Evolutionary conservation across 2,797 vertebrate species (phyloP).

Genomic region (Galaxias olidus): DNA sequence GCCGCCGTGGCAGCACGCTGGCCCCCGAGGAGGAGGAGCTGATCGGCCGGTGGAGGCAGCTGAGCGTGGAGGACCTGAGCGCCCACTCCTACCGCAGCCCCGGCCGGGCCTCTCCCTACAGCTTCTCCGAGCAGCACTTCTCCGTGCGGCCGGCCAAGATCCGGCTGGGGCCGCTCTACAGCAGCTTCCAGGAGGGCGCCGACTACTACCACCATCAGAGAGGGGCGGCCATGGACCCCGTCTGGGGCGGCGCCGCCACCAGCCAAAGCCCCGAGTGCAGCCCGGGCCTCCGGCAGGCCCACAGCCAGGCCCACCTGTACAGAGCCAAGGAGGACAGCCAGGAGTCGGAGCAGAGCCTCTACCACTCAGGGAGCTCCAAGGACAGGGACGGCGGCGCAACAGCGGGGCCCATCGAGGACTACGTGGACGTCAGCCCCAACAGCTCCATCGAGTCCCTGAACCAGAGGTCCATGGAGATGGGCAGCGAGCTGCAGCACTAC

Average conservation of each 20-base stretch:
- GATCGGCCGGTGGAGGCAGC: conserved; percentile 87
- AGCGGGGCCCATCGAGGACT: conserved; percentile 78
- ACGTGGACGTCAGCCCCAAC: conserved; percentile 84
- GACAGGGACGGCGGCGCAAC: conserved; percentile 75
- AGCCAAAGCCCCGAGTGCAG: conserved; percentile 83
- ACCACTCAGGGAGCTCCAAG: conserved; percentile 87
- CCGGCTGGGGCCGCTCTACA: conserved; percentile 88
- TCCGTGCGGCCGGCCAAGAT: conserved; percentile 84
- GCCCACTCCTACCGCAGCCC: conserved; percentile 84
- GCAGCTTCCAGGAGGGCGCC: conserved; percentile 92
- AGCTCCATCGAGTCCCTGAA: conserved; percentile 90
- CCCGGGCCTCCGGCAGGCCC: conserved; percentile 75
- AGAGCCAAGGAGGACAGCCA: conserved; percentile 82
- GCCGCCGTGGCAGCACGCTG: conserved; percentile 84
- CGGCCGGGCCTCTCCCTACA: conserved; percentile 85
- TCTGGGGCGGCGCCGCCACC: conserved; percentile 73
- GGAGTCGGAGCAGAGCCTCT: conserved; percentile 83
- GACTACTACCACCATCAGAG: conserved; percentile 83
- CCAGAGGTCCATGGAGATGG: conserved; percentile 86
- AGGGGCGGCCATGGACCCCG: conserved; percentile 69
- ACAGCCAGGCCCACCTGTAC: conserved; percentile 80
- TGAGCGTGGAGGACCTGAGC: conserved; percentile 90
- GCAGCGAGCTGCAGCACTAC: conserved; percentile 87
- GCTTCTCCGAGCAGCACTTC: conserved; percentile 92
- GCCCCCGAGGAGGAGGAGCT: conserved; percentile 82